These are phyloP conservation scores for Isoperla grammatica DNA, from an alignment of 2,888 invertebrate species.

Conservation along the genomic window DNA sequence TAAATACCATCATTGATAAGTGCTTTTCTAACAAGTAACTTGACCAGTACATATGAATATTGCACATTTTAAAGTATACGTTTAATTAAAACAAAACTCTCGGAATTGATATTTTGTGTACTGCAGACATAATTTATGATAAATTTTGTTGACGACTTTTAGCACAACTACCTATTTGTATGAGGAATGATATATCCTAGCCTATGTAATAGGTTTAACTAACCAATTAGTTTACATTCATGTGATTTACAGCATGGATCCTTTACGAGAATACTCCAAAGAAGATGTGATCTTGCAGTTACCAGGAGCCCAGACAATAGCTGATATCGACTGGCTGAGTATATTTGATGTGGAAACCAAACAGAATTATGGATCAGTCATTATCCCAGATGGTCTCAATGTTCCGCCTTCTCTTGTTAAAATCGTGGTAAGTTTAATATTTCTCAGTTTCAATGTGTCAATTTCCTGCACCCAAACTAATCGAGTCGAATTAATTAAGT, in stretches of 20 bases:
- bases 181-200: too few relatives aligned
- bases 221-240: too few relatives aligned
- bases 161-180: too few relatives aligned
- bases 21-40: too few relatives aligned
- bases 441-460: neutral
- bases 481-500: neutral
- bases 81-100: too few relatives aligned
- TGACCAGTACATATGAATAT: too few relatives aligned
- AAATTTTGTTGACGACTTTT: too few relatives aligned
- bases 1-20: too few relatives aligned
- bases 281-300: conserved; percentile 69
- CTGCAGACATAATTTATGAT: too few relatives aligned
- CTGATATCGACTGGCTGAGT: conserved; percentile 78
- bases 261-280: conserved; percentile 63
- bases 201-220: too few relatives aligned
- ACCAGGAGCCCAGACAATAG: conserved; percentile 76
- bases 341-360: conserved; percentile 66
- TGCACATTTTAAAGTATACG: too few relatives aligned
- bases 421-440: conserved; percentile 41
- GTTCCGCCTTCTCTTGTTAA: conserved; percentile 80
- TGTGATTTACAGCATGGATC: conserved; percentile 59
- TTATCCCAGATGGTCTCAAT: conserved; percentile 73
- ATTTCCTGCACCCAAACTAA: neutral
- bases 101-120: too few relatives aligned
- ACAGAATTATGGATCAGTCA: conserved; percentile 64